Conservation (phyloP, 2,797 vertebrate genomes). For the Oophaga sylvatica region DNA sequence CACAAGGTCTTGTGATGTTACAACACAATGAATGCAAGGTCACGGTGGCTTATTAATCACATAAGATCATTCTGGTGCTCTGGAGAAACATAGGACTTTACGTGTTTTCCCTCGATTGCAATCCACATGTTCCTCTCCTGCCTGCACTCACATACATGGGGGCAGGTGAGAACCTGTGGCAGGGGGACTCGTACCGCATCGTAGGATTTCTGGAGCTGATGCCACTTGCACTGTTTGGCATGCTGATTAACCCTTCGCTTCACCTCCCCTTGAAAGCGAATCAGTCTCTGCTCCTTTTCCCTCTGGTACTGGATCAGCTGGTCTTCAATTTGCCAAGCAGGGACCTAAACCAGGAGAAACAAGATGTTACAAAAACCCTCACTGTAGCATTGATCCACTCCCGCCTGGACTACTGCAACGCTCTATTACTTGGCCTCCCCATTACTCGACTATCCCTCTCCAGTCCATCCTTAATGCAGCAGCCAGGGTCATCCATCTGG, state of each 20-base stretch:
- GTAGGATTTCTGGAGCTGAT: slow-evolving; percentile 71
- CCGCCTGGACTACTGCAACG: too few relatives aligned
- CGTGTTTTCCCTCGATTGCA: too few relatives aligned
- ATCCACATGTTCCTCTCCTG: too few relatives aligned
- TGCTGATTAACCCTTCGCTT: slow-evolving; percentile 83
- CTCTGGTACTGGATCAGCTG: slow-evolving; percentile 73
- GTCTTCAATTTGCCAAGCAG: slow-evolving; percentile 79
- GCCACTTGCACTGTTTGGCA: slow-evolving; percentile 70
- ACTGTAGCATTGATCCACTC: too few relatives aligned
- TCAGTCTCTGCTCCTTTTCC: slow-evolving; percentile 78
- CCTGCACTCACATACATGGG: too few relatives aligned
- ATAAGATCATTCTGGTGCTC: not conserved
- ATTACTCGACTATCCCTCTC: too few relatives aligned
- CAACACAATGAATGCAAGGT: not conserved
- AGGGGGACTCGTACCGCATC: slow-evolving; percentile 71
- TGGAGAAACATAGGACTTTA: not conserved
- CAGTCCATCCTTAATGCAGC: too few relatives aligned
- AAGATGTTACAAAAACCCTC: too few relatives aligned
- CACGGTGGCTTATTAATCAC: not conserved
- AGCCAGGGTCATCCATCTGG: too few relatives aligned
- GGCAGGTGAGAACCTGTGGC: too few relatives aligned
- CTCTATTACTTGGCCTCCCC: too few relatives aligned
- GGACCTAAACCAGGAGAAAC: slow-evolving; percentile 67
- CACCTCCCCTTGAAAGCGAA: slow-evolving; percentile 84
- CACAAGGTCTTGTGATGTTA: not conserved